Percentiles rank a stretch among this genome's conserved stretches.
These are phyloP conservation scores for Drosophila tsacasi DNA, from an alignment of 1,140 invertebrate species.

Conservation along the genomic window DNA sequence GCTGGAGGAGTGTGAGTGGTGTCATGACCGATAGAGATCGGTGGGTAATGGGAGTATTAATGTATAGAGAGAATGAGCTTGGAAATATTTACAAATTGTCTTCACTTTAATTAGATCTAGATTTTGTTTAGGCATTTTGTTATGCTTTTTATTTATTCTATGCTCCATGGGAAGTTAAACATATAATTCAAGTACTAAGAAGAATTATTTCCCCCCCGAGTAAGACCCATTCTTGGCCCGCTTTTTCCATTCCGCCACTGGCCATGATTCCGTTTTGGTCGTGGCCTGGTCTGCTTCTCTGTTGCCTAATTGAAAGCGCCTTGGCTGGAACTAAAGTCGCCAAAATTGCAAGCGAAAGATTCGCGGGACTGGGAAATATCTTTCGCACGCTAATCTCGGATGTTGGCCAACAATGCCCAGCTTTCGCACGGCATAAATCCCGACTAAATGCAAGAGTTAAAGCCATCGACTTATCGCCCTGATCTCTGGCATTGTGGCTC, in stretches of 20 bases:
- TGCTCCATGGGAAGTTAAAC: too few species aligned
- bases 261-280: conserved; percentile 58
- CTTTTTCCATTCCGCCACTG: conserved; percentile 28
- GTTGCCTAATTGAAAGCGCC: conserved; percentile 67
- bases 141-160: neutral
- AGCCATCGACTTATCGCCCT: conserved; percentile 57
- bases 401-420: conserved; percentile 48
- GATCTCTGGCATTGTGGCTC: conserved; percentile 47
- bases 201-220: neutral
- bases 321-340: conserved; percentile 25
- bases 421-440: conserved; percentile 70
- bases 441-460: conserved; percentile 45
- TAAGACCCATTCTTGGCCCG: conserved; percentile 12
- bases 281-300: conserved; percentile 15
- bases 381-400: conserved; percentile 61
- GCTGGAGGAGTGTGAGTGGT: neutral
- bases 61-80: neutral
- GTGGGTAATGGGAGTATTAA: neutral
- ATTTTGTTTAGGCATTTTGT: neutral
- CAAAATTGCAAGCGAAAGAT: neutral
- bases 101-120: too few species aligned
- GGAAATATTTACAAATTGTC: too few species aligned
- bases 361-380: conserved; percentile 13
- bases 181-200: neutral
- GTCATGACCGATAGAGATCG: conserved; percentile 17